These are phyloP conservation scores for Drosophila nigromelanica DNA, from an alignment of 1,140 invertebrate genomes.

Conservation along the genomic window DNA sequence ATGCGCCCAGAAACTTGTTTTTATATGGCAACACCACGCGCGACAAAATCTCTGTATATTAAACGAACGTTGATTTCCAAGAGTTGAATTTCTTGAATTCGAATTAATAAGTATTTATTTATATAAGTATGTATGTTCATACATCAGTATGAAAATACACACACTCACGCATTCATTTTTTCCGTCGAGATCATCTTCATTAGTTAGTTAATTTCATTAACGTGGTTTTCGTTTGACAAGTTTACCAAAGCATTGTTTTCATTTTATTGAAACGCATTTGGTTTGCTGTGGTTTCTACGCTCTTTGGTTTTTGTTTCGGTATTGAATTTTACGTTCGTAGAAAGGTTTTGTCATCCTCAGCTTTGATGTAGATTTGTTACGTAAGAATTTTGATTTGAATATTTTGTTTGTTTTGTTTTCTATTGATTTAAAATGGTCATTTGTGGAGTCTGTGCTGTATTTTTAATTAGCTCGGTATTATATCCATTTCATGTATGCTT, in stretches of 20 bases:
- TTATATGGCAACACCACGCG: conserved; percentile 48
- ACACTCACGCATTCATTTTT: conserved; percentile 3
- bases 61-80: conserved; percentile 64
- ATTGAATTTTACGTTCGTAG: conserved; percentile 45
- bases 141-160: neutral
- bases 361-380: conserved; percentile 45
- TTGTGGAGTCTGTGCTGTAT: conserved; percentile 20
- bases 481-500: too few relatives aligned
- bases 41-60: conserved; percentile 73
- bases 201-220: conserved; percentile 79
- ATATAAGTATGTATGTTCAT: neutral
- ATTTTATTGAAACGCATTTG: conserved; percentile 51
- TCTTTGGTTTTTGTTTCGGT: conserved; percentile 38
- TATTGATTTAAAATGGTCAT: conserved; percentile 52
- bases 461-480: neutral
- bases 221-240: conserved; percentile 57
- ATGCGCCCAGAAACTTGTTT: conserved; percentile 69
- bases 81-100: conserved; percentile 75
- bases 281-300: conserved; percentile 23
- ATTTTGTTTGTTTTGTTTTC: conserved; percentile 43
- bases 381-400: conserved; percentile 66
- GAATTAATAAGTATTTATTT: conserved; percentile 34
- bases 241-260: conserved; percentile 19
- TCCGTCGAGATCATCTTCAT: conserved; percentile 68
- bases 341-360: conserved; percentile 48